A percentile compares a stretch with the other conserved stretches of the same genome.
These are phyloP conservation scores for Actenoides hombroni DNA, from an alignment of 2,113 vertebrate species.

Conservation along the genomic window DNA sequence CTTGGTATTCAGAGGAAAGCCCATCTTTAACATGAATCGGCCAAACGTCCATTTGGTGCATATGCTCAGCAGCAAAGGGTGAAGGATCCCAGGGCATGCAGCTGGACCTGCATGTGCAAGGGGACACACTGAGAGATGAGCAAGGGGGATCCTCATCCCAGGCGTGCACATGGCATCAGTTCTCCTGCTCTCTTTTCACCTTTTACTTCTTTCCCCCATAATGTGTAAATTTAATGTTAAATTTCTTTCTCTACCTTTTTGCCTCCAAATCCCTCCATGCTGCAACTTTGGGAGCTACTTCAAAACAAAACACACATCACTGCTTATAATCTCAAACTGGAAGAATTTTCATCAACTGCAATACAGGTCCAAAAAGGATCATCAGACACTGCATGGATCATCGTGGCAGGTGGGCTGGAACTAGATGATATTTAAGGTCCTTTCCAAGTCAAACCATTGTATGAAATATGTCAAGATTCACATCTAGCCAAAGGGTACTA, in stretches of 20 bases:
- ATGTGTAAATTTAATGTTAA: neutral
- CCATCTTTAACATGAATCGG: neutral
- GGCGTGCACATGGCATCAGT: fast-evolving
- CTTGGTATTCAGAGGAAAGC: neutral
- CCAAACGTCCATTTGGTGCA: neutral
- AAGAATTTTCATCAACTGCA: neutral
- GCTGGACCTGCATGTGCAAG: neutral
- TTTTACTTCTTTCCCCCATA: neutral
- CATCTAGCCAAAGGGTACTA: neutral
- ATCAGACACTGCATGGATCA: neutral
- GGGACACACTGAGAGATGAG: neutral
- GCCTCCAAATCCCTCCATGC: neutral
- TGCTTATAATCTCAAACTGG: neutral
- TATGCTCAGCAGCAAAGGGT: neutral
- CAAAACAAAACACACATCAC: neutral
- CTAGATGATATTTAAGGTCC: neutral
- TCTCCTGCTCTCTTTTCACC: neutral
- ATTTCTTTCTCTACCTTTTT: neutral
- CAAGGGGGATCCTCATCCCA: neutral
- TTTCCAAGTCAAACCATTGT: neutral
- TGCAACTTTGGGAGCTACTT: neutral
- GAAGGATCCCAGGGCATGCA: neutral
- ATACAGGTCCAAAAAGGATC: neutral
- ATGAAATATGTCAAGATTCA: neutral
- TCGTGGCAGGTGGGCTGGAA: neutral